Evolutionary conservation across 1,140 invertebrate genomes (phyloP), one percentile per base, ranked within the genome.

Genomic region (Drosophila pseudoananassae): DNA sequence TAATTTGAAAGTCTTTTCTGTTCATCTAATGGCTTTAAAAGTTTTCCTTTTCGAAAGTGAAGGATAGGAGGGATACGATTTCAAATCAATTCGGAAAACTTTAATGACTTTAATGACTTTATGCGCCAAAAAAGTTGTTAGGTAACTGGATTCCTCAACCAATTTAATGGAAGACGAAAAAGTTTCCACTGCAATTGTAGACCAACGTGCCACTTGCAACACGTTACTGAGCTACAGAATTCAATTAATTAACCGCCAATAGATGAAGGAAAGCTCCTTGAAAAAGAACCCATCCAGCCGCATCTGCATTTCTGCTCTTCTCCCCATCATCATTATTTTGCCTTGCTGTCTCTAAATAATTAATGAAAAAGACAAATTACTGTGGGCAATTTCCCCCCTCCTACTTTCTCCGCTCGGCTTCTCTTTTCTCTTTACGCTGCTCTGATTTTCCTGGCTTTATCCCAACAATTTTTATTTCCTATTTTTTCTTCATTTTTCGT

Each of bases 101-200:
- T 87, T 84, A 84, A 84, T 84, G 81, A 84, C 81, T 85, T 87
- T 84, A 84, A 84, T 84, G 81, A 84, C 81, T 84, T 84, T 71
- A 87, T 85, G 81, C 81, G 82, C 68, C 70, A 87, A 74, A 36
- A 36, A 36, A 83, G 51, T 83, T 51, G 49, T 78, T 61, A 70
- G 55, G 55, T 45, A 76, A 59, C 54, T 81, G 70, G 71, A 79
- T 72, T 12, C 60, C 60, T 40, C 43, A 70, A 40, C 50, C 54
- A 70, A 25, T 55, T 20, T 17, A 17, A 46, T 46, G 4, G 4
- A 36, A 36, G n/a, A 6, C 23, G 8, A 1, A 46, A 68, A 69
- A 29, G 23, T 69, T 69, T 53, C 5, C 33, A 31, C 47, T 68
- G 59, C 64, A 68, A 70, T 38, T 73, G 63, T 51, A 56, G 40